Percentiles rank a stretch among this genome's conserved stretches.
phyloP scores from a whole-genome alignment of 2,797 vertebrate species.

The Gymnoscopelus microlampas region DNA sequence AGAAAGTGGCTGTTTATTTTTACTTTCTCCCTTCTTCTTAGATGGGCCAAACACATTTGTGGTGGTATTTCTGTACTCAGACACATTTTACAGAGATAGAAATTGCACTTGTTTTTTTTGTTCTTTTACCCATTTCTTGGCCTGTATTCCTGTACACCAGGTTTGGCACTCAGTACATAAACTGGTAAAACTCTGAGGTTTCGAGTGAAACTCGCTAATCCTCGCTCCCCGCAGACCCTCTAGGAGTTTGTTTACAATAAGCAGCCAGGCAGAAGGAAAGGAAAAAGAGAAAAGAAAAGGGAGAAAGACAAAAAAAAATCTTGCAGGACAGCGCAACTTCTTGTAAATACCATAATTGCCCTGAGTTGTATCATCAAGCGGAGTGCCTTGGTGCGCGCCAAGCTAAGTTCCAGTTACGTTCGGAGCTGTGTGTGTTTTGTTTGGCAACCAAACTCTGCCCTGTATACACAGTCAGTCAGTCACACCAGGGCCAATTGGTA shows the following conservation, averaged over 20 bases:
- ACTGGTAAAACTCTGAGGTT: conserved; percentile 49
- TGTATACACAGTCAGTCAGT: conserved; percentile 66
- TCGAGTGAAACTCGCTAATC: conserved; percentile 52
- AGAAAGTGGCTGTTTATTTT: conserved; percentile 49
- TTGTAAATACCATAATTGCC: conserved; percentile 85
- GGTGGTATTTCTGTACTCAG: conserved; percentile 17
- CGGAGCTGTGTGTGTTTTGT: conserved; percentile 85
- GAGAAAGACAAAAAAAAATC: conserved; percentile 65
- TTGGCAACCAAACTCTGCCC: conserved; percentile 82
- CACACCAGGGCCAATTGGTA: conserved; percentile 84
- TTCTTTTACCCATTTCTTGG: conserved; percentile 30
- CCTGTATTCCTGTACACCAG: conserved; percentile 33
- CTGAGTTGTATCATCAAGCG: conserved; percentile 81
- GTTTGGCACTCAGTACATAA: conserved; percentile 56
- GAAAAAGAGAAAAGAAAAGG: conserved; percentile 47
- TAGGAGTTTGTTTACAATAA: conserved; percentile 68
- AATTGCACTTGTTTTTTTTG: conserved; percentile 26
- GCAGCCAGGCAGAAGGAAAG: conserved; percentile 30
- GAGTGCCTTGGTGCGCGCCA: conserved; percentile 83
- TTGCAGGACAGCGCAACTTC: conserved; percentile 67
- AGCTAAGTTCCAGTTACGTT: conserved; percentile 83
- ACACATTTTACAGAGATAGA: conserved; percentile 19
- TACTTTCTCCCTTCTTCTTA: conserved; percentile 31
- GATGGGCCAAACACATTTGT: conserved; percentile 48
- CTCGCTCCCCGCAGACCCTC: conserved; percentile 39